Base-by-base conservation (phyloP, 2,888 invertebrate species). In the Mesorhabditis spiculigera region DNA sequence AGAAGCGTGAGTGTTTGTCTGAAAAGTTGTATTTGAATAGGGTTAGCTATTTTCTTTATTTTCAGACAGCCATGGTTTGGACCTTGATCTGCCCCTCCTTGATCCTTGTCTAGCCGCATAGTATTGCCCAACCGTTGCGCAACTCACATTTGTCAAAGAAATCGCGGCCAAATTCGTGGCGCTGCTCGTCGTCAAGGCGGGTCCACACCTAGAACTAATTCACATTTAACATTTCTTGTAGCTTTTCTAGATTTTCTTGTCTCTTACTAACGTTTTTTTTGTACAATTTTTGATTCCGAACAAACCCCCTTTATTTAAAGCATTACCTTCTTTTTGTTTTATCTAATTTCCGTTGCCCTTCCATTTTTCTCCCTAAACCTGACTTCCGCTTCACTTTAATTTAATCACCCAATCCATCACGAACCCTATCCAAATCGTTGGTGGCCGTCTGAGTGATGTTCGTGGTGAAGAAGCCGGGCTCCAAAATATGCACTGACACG, bases 401-500 rank as follows among this genome's bases (percentile, higher is more conserved):
- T 28, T 28, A 28, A 28, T 28, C 28, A 28, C 3, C 28, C 28
- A 1, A 28, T 28, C 28, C 28, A 69, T 42, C 43, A 13, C 41
- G 62, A 41, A 73, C 77, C 1, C 68, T 68, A 50, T 78, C 78
- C 50, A 78, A 70, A 43, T 78, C 76, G 61, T 74, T 73, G 3
- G 78, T 78, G 8, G 78, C 78, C 3, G 78, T 75, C 67, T 78
- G 78, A 42, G 78, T 78, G n/a, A 78, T 78, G 58, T 75, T 78
- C 43, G 83, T 83, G 5, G 75, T 73, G 73, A 83, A 81, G 73
- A 79, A 83, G 45, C 84, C 84, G 4, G 84, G 84, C 70, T 84
- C 84, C 42, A 83, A 68, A 45, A 82, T 70, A 68, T 73, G 71
- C 8, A 82, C 83, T 10, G 72, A 64, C 1, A 83, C 79, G 16